phyloP scores from a whole-genome alignment of 2,113 vertebrate genomes.

The Tamias sibiricus region DNA sequence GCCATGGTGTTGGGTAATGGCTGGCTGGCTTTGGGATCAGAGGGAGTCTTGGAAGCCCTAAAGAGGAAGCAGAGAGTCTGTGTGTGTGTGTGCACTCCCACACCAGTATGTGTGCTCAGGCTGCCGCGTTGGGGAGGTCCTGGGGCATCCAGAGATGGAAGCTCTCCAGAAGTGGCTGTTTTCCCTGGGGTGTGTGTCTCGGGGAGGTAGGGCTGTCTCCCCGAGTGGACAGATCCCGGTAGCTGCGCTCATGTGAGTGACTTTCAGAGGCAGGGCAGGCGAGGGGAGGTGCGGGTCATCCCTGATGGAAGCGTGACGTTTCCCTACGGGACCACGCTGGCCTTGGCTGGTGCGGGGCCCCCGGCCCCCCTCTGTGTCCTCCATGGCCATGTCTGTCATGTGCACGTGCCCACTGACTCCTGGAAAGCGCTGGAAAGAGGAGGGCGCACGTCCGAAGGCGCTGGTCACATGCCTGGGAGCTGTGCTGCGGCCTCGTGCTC shows the following conservation, averaged over 20 bases:
- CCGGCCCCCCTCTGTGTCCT: background rate
- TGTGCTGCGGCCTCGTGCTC: rapidly evolving
- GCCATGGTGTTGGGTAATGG: background rate
- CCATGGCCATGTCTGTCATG: rapidly evolving
- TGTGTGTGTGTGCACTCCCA: background rate
- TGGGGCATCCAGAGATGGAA: background rate
- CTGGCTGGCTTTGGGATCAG: background rate
- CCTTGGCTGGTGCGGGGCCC: no score
- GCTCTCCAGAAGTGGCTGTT: background rate
- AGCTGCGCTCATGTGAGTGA: background rate
- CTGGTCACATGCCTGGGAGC: background rate
- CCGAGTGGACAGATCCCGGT: no score
- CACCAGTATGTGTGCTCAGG: background rate
- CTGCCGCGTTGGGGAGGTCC: background rate
- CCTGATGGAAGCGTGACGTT: no score
- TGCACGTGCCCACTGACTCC: background rate
- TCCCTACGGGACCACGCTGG: no score
- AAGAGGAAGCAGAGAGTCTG: background rate
- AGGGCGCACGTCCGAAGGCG: background rate
- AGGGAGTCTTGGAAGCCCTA: background rate
- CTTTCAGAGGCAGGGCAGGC: background rate
- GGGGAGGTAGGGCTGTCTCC: background rate
- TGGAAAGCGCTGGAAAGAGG: background rate
- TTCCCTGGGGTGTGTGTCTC: no score
- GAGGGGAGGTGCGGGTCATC: background rate